phyloP scores from a whole-genome alignment of 1,140 invertebrate genomes.

The Leptestheria dahalacensis region DNA sequence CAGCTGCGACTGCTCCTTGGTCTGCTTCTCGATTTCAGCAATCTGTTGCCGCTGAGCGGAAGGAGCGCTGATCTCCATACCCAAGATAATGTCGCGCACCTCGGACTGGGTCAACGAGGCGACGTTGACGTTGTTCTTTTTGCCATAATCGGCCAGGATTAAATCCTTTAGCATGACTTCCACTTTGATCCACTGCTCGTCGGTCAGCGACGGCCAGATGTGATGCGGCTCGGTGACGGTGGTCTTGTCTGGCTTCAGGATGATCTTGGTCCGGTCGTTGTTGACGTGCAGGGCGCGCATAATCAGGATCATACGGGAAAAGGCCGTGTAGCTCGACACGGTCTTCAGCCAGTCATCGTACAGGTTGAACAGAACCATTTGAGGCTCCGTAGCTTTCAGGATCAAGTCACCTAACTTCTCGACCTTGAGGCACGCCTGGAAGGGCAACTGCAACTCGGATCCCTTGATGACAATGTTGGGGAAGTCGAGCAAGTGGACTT shows the following conservation, averaged over 20 bases:
- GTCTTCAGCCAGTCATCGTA: slow-evolving; percentile 99
- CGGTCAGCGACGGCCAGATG: slow-evolving; percentile 93
- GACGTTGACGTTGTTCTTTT: slow-evolving; percentile 99
- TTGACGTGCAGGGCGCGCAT: slow-evolving; percentile 95
- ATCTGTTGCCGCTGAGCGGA: slow-evolving; percentile 97
- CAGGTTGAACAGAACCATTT: slow-evolving; percentile 98
- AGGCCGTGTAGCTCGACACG: slow-evolving; percentile 89
- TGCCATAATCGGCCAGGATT: slow-evolving; percentile 97
- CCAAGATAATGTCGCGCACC: slow-evolving; percentile 96
- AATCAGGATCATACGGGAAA: slow-evolving; percentile 93
- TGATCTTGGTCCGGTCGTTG: slow-evolving; percentile 95
- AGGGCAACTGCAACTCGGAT: slow-evolving; percentile 93
- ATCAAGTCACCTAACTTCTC: slow-evolving; percentile 99
- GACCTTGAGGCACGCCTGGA: slow-evolving; percentile 97
- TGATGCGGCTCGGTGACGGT: slow-evolving; percentile 98
- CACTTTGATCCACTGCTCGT: slow-evolving; percentile 99
- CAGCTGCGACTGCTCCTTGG: slow-evolving; percentile 95
- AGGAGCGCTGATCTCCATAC: slow-evolving; percentile 99
- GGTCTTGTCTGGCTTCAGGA: slow-evolving; percentile 96
- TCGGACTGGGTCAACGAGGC: slow-evolving; percentile 97
- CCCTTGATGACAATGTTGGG: slow-evolving; percentile 99
- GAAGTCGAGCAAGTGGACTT: slow-evolving; percentile 95
- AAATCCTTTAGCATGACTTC: slow-evolving; percentile 97
- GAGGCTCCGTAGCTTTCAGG: slow-evolving; percentile 96
- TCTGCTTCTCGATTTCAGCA: slow-evolving; percentile 99